Percentiles rank a stretch among this genome's conserved stretches.
Evolutionary conservation across 1,140 invertebrate species (phyloP).

Genomic region (Reticulitermes speratus): DNA sequence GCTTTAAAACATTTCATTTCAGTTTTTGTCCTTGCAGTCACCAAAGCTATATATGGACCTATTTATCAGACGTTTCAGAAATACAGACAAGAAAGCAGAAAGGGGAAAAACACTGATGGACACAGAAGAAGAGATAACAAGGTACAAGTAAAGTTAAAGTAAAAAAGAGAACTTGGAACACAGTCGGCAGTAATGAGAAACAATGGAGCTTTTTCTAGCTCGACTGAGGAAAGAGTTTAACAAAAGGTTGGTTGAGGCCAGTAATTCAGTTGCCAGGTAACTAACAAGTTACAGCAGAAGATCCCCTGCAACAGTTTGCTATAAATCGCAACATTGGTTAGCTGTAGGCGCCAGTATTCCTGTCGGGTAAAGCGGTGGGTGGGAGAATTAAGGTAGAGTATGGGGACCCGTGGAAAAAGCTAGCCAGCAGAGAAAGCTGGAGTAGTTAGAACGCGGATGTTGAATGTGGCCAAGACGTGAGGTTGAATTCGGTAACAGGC

Average conservation of each 20-base stretch:
- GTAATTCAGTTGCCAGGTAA: background rate
- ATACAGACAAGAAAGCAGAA: background rate
- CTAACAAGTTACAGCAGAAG: background rate
- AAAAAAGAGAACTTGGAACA: background rate
- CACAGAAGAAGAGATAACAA: background rate
- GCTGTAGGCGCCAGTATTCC: background rate
- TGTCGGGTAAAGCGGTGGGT: background rate
- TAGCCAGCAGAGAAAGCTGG: no score
- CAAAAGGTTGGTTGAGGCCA: no score
- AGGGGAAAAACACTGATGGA: background rate
- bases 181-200: background rate
- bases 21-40: no score
- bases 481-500: no score
- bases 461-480: no score
- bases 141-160: conserved; percentile 4
- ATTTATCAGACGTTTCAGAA: background rate
- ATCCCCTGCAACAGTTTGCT: background rate
- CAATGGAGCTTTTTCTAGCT: background rate
- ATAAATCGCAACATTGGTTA: background rate
- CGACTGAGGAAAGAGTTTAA: no score
- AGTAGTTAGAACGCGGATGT: no score
- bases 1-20: no score
- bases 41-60: background rate
- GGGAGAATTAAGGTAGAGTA: background rate
- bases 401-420: background rate